Conservation (phyloP, 2,888 invertebrate species). For the Drosophila antonietae region DNA sequence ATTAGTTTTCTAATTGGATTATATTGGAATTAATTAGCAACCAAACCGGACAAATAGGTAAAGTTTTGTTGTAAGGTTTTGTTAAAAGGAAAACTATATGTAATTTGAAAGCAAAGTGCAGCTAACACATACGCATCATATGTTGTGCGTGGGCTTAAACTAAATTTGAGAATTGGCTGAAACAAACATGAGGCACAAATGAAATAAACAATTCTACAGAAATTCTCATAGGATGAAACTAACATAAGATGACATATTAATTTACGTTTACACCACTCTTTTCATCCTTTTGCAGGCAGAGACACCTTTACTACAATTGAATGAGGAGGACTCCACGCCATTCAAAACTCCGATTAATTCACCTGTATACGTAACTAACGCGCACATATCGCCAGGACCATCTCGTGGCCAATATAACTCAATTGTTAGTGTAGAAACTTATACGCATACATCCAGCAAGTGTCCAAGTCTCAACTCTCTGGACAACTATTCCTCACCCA, state of each 20-base stretch:
- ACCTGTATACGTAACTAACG: constrained; percentile 45
- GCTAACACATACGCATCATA: neutral
- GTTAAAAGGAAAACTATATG: neutral
- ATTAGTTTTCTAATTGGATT: neutral
- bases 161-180: neutral
- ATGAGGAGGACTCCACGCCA: constrained; percentile 55
- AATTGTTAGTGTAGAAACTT: constrained; percentile 13
- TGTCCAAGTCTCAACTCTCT: constrained; percentile 75
- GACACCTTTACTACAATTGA: constrained; percentile 80
- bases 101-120: neutral
- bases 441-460: constrained; percentile 31
- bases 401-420: constrained; percentile 27
- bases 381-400: constrained; percentile 73
- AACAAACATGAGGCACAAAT: neutral
- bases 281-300: constrained; percentile 75
- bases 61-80: neutral
- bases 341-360: constrained; percentile 41
- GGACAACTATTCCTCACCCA: constrained; percentile 35
- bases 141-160: neutral
- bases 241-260: neutral
- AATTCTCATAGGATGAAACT: neutral
- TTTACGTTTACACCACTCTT: neutral
- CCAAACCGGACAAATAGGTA: neutral
- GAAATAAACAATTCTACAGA: neutral
- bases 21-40: neutral